These are phyloP conservation scores for Melanotaenia nigrans DNA, from an alignment of 2,797 vertebrate genomes.

Conservation along the genomic window DNA sequence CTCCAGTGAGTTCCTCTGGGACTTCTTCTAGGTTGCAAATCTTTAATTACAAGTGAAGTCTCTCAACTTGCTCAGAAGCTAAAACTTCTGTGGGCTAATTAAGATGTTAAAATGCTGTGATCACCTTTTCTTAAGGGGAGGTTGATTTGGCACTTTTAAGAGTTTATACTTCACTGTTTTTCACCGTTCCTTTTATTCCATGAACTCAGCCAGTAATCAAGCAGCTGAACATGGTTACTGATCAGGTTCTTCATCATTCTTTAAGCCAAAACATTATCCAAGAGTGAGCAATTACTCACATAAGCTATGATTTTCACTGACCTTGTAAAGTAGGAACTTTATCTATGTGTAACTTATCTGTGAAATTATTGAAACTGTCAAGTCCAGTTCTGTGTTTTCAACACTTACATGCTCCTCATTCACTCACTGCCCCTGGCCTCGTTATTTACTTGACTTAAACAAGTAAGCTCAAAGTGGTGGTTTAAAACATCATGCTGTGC, in stretches of 20 bases:
- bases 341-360: not conserved
- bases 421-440: not conserved
- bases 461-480: not conserved
- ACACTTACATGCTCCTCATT: too few species aligned
- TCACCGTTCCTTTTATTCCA: slow-evolving; percentile 4
- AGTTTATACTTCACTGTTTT: slow-evolving; percentile 19
- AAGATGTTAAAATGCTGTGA: slow-evolving; percentile 39
- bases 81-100: slow-evolving; percentile 49
- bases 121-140: slow-evolving; percentile 34
- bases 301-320: too few species aligned
- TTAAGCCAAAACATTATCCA: not conserved
- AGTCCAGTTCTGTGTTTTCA: too few species aligned
- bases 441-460: not conserved
- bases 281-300: not conserved
- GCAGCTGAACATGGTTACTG: not conserved
- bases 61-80: slow-evolving; percentile 28
- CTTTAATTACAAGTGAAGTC: slow-evolving; percentile 52
- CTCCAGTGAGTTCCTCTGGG: slow-evolving; percentile 35
- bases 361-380: not conserved
- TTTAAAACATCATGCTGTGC: not conserved
- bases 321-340: not conserved
- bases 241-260: not conserved
- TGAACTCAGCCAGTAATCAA: slow-evolving; percentile 13
- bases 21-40: slow-evolving; percentile 25
- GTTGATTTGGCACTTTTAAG: slow-evolving; percentile 1